Percentiles rank a stretch among this genome's conserved stretches.
Evolutionary conservation across 2,888 invertebrate genomes (phyloP).

Genomic region (Sinohyriopsis cumingii): DNA sequence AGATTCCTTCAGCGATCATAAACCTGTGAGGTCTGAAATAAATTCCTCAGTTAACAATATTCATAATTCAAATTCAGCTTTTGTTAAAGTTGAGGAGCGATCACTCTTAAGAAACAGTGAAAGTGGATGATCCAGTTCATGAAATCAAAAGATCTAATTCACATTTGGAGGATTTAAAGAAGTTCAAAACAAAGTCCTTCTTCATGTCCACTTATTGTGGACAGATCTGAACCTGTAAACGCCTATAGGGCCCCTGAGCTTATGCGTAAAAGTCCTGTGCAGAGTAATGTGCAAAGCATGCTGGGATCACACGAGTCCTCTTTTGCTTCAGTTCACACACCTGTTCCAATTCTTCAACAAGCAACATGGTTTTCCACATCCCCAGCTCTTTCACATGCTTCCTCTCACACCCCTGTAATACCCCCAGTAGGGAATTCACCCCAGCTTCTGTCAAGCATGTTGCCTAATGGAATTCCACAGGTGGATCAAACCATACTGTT

Average conservation of each 20-base stretch:
- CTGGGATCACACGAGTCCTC: slow-evolving; percentile 42
- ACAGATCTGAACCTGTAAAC: slow-evolving; percentile 70
- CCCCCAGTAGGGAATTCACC: slow-evolving; percentile 50
- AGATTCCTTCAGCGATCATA: slow-evolving; percentile 28
- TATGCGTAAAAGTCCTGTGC: slow-evolving; percentile 64
- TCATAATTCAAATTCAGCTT: slow-evolving; percentile 27
- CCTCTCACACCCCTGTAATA: slow-evolving; percentile 51
- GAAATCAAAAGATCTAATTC: slow-evolving; percentile 57
- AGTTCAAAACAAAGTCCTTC: slow-evolving; percentile 59
- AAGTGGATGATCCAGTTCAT: slow-evolving; percentile 46
- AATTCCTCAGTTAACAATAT: slow-evolving; percentile 10
- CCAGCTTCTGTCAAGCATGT: slow-evolving; percentile 43
- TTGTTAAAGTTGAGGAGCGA: slow-evolving; percentile 24
- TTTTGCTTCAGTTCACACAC: slow-evolving; percentile 51
- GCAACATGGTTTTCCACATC: slow-evolving; percentile 33
- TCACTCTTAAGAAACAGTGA: slow-evolving; percentile 54
- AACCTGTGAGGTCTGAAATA: slow-evolving; percentile 6
- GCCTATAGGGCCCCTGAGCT: slow-evolving; percentile 78
- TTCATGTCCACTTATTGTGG: slow-evolving; percentile 65
- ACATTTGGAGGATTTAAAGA: slow-evolving; percentile 55
- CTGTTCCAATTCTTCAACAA: slow-evolving; percentile 42
- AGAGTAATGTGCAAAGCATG: slow-evolving; percentile 61
- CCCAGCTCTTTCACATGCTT: slow-evolving; percentile 28
- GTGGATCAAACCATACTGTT: slow-evolving; percentile 50
- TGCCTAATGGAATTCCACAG: slow-evolving; percentile 42